A percentile compares a stretch with the other conserved stretches of the same genome.
Evolutionary conservation across 2,113 vertebrate genomes (phyloP).

Genomic region (Aramus guarauna): DNA sequence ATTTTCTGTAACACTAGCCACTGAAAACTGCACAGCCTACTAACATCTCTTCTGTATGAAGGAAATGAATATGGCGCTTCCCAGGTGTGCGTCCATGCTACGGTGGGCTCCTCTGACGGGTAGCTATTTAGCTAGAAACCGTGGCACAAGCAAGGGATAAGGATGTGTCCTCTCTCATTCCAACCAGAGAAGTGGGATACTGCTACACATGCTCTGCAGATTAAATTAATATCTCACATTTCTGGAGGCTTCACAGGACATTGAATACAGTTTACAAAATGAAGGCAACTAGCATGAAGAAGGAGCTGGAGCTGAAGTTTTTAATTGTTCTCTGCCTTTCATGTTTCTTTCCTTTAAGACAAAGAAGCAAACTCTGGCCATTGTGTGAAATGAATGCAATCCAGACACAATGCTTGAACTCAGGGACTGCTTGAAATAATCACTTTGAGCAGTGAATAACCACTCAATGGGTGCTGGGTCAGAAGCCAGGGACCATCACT

Average conservation of each 20-base stretch:
- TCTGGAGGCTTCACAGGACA: neutral
- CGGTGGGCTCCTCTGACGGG: neutral
- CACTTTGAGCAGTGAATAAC: neutral
- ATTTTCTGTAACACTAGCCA: neutral
- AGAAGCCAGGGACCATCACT: neutral
- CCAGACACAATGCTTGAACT: neutral
- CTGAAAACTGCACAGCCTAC: neutral
- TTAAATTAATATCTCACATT: neutral
- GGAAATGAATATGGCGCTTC: neutral
- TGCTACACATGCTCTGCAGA: neutral
- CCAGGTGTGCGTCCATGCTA: neutral
- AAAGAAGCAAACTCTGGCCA: neutral
- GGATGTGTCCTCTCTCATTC: neutral
- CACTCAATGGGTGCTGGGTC: neutral
- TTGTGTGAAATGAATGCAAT: neutral
- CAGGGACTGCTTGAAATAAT: neutral
- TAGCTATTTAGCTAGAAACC: neutral
- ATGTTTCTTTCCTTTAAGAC: neutral
- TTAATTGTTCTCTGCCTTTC: neutral
- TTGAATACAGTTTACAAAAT: neutral
- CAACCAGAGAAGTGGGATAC: neutral
- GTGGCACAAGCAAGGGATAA: neutral
- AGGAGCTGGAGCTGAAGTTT: neutral
- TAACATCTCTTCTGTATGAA: accelerated
- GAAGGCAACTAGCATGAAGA: neutral